phyloP scores from a whole-genome alignment of 2,888 invertebrate species.

The Vesta saturnalis region DNA sequence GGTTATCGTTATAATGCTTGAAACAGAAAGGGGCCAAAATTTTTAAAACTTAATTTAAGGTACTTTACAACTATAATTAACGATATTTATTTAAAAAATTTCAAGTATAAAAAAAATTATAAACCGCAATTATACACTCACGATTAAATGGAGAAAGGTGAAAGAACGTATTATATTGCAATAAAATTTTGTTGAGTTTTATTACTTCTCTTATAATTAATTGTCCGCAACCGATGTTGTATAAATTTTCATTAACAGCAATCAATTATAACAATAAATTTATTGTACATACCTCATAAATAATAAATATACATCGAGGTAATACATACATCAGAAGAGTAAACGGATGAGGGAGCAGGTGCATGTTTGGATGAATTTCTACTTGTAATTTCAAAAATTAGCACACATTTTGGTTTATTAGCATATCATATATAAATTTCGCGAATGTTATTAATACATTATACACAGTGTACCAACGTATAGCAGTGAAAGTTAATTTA shows the following conservation, averaged over 20 bases:
- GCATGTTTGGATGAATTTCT: too few relatives aligned
- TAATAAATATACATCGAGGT: not conserved
- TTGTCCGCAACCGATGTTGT: not conserved
- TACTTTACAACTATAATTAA: not conserved
- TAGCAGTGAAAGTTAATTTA: too few relatives aligned
- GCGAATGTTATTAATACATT: too few relatives aligned
- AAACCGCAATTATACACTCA: not conserved
- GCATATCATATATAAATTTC: too few relatives aligned
- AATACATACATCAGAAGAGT: too few relatives aligned
- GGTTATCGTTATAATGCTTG: not conserved
- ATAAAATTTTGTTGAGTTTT: not conserved
- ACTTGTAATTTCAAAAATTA: too few relatives aligned
- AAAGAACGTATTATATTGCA: constrained; percentile 1
- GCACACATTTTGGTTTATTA: too few relatives aligned
- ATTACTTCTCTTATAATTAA: not conserved
- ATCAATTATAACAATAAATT: not conserved
- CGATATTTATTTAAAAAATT: not conserved
- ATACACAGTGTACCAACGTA: too few relatives aligned
- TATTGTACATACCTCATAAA: not conserved
- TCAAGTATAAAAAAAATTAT: not conserved
- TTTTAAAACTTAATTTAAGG: not conserved
- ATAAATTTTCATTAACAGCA: not conserved
- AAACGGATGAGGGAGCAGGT: too few relatives aligned
- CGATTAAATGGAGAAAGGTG: not conserved
- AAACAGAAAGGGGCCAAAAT: not conserved